Evolutionary conservation across 2,113 vertebrate genomes (phyloP).

Genomic region (Reinhardtius hippoglossoides): DNA sequence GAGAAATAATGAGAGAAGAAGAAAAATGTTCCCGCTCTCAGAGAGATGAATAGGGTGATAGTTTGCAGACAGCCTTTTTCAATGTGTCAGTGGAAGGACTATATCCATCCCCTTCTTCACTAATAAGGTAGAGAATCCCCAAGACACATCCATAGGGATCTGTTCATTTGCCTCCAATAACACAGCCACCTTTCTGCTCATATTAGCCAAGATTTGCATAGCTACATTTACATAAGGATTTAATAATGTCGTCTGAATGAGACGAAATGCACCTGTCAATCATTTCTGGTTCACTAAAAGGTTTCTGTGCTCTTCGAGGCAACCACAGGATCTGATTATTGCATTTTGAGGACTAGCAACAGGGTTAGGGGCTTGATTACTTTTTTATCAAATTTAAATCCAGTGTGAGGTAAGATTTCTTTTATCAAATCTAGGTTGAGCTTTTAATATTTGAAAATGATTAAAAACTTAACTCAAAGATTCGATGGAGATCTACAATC

Average conservation of each 20-base stretch:
- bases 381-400: conserved; percentile 22
- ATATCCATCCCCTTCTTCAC: conserved; percentile 70
- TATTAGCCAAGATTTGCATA: conserved; percentile 75
- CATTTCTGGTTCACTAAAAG: conserved; percentile 63
- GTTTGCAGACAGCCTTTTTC: conserved; percentile 75
- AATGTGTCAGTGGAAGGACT: conserved; percentile 71
- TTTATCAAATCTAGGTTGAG: conserved; percentile 9
- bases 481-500: neutral
- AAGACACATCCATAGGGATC: conserved; percentile 70
- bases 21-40: conserved; percentile 66
- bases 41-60: conserved; percentile 75
- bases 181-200: conserved; percentile 71
- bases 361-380: neutral
- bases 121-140: conserved; percentile 79
- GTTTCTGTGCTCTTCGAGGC: conserved; percentile 46
- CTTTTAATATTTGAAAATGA: neutral
- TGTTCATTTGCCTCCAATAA: conserved; percentile 77
- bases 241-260: conserved; percentile 74
- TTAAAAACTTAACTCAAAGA: neutral
- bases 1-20: conserved; percentile 75
- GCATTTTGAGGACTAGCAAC: conserved; percentile 26
- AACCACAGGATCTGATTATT: conserved; percentile 41
- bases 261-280: conserved; percentile 68
- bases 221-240: conserved; percentile 77
- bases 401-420: conserved; percentile 1